Base-by-base conservation (phyloP, 2,888 invertebrate genomes). In the Rhingia rostrata region DNA sequence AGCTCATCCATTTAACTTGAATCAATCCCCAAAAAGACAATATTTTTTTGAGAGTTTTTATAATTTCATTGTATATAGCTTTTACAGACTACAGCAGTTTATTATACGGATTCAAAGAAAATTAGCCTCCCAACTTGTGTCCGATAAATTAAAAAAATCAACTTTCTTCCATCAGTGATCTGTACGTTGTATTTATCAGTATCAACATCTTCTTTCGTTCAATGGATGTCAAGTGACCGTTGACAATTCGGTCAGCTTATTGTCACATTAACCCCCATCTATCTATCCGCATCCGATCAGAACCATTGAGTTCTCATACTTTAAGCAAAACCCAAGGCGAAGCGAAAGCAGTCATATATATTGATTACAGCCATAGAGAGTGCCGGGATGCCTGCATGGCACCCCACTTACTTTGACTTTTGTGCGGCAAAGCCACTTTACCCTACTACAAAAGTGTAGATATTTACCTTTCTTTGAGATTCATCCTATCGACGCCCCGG, bases 211-310 rank as follows among this genome's bases (percentile, higher is more conserved):
- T 43, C 45, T 45, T 67, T 22, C 39, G 12, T 39, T 47, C 66
- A 60, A 53, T 58, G n/a, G 41, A 47, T 61, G 74, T 74, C 74
- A 80, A 67, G 66, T 61, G 41, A n/a, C 54, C 47, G 67, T 63
- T 74, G 74, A 74, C 73, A 74, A 61, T 54, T 54, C 67, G 47
- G 61, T 74, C 61, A 74, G 54, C 67, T 56, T 60, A 66, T 54
- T 74, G 80, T 74, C 67, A 67, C 53, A 73, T 74, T 67, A 61
- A 74, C 58, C 22, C 53, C 41, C 45, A 47, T 53, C 47, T 49
- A 45, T 63, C 56, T 63, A n/a, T 12, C 53, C 30, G 22, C 22
- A 22, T 22, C 22, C 22, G 22, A 22, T 22, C 22, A 22, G 22
- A 22, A n/a, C 9, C 32, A 10, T 54, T 35, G 14, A 70, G 41